These are phyloP conservation scores for Periphyllus acericola DNA, from an alignment of 2,888 invertebrate species.

Conservation along the genomic window DNA sequence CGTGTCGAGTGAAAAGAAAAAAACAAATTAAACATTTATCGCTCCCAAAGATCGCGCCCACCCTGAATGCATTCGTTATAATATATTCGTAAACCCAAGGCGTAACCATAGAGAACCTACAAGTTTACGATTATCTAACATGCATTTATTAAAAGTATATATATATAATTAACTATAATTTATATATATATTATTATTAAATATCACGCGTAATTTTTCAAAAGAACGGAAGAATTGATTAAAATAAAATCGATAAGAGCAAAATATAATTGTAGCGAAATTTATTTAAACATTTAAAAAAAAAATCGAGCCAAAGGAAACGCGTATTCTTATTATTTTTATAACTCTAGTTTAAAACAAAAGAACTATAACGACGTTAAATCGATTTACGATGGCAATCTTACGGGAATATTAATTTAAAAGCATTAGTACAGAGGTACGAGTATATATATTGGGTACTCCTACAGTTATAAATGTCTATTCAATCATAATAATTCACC, in stretches of 20 bases:
- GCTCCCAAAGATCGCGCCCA: not conserved
- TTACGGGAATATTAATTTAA: conserved; percentile 14
- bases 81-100: conserved; percentile 34
- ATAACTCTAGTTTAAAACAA: conserved; percentile 8
- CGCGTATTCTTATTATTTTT: not conserved
- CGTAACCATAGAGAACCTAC: conserved; percentile 11
- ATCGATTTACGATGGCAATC: conserved; percentile 24
- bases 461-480: conserved; percentile 39
- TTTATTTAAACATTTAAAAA: not conserved
- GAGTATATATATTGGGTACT: not conserved
- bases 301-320: conserved; percentile 2
- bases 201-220: too few relatives aligned
- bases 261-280: not conserved
- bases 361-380: conserved; percentile 21
- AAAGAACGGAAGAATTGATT: not conserved
- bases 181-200: not conserved
- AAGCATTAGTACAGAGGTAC: not conserved
- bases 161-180: not conserved
- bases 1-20: conserved; percentile 3
- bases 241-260: not conserved
- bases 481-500: conserved; percentile 51
- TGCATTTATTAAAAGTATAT: not conserved
- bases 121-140: not conserved
- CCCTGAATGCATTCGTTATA: conserved; percentile 12
- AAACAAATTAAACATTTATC: conserved; percentile 4